Evolutionary conservation across 2,797 vertebrate species (phyloP).

Genomic region (Thaleichthys pacificus): DNA sequence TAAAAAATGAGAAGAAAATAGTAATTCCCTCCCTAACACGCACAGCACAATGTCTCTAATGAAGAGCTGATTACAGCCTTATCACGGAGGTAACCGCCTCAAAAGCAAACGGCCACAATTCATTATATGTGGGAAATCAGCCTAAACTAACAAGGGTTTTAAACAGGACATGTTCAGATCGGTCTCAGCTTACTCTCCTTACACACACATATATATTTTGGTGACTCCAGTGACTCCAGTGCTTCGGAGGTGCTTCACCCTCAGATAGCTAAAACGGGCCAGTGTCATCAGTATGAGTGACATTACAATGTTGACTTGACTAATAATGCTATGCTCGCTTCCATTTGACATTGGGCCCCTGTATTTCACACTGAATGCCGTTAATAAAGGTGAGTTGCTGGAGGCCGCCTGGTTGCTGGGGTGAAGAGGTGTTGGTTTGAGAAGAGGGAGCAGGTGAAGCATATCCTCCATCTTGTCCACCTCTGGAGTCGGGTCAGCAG

Average conservation of each 20-base stretch:
- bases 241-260: too few relatives aligned
- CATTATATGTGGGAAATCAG: slow-evolving; percentile 24
- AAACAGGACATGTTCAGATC: not conserved
- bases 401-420: not conserved
- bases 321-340: too few relatives aligned
- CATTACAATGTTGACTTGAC: too few relatives aligned
- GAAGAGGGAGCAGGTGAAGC: not conserved
- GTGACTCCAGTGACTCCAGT: too few relatives aligned
- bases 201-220: too few relatives aligned
- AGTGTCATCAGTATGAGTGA: too few relatives aligned
- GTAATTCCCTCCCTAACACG: slow-evolving; percentile 2
- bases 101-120: not conserved
- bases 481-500: slow-evolving; percentile 6
- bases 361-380: too few relatives aligned
- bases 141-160: slow-evolving; percentile 9
- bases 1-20: not conserved
- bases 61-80: slow-evolving; percentile 23
- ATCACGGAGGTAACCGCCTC: slow-evolving; percentile 16
- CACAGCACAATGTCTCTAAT: slow-evolving; percentile 16
- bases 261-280: too few relatives aligned
- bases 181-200: too few relatives aligned
- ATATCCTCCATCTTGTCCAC: not conserved
- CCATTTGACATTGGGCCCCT: too few relatives aligned
- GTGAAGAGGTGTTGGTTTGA: not conserved
- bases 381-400: too few relatives aligned